Evolutionary conservation across 2,888 invertebrate genomes (phyloP), one percentile per base, ranked within the genome.

Genomic region (Neria commutata): DNA sequence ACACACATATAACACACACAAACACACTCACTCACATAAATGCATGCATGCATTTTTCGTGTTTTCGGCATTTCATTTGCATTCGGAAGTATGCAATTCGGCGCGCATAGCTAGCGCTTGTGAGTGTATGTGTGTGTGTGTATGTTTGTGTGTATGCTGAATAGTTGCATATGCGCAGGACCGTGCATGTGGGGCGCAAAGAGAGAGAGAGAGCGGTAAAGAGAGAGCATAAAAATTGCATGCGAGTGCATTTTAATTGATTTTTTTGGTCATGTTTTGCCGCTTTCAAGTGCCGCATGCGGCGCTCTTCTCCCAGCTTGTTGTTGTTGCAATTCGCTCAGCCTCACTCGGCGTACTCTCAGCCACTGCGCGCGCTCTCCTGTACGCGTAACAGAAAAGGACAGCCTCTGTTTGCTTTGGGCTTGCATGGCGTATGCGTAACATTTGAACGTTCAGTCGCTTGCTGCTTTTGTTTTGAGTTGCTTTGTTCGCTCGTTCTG

Each of bases 191-290:
- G 23, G 33, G 37, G 55, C 34, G 45, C 34, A 45, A 45, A 55
- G 58, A 40, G 52, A 34, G 34, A 19, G 1, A 17, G 52, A 2
- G 14, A 25, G 40, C 8, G 21, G 14, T 19, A 11, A 40, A 14
- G 10, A 10, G 23, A 24, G 21, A 40, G 16, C 23, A 40, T 50
- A 49, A 21, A 54, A 48, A 67, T 54, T 68, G 65, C 68, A 70
- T 64, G 70, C 72, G 62, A 73, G 69, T 71, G 72, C 68, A 70
- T 72, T 73, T 73, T 70, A 72, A 71, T 71, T 72, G 71, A 73
- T 71, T 71, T 73, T 71, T 66, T 71, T 60, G 46, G 53, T n/a
- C n/a, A n/a, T n/a, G n/a, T n/a, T n/a, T n/a, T 17, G 6, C 42
- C 40, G 19, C 60, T 54, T 52, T 52, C n/a, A 17, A 49, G 29